phyloP scores from a whole-genome alignment of 2,113 vertebrate genomes.

The Rousettus leschenaultii region DNA sequence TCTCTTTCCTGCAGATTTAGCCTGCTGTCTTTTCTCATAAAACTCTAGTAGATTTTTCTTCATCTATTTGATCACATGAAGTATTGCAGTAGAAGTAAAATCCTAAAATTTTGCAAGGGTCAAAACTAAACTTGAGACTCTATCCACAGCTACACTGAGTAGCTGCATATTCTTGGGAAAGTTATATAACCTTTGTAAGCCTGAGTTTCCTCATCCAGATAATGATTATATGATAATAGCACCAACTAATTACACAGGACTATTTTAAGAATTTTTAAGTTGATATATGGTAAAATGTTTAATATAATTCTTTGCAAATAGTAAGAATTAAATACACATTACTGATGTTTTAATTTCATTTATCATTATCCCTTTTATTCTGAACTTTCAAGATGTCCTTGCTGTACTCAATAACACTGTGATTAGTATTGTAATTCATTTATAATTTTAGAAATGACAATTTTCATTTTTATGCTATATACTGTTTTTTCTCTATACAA shows the following conservation, averaged over 20 bases:
- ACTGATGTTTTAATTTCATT: not conserved
- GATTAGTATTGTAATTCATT: not conserved
- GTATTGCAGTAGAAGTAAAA: not conserved
- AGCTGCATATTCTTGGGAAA: not conserved
- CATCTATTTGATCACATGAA: not conserved
- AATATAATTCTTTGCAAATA: not conserved
- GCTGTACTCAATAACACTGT: not conserved
- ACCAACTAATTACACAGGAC: rapidly evolving
- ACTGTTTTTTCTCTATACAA: not conserved
- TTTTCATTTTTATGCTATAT: not conserved
- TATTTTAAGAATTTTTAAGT: not conserved
- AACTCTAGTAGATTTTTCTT: not conserved
- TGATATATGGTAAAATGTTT: not conserved
- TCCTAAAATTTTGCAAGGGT: not conserved
- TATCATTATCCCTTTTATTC: not conserved
- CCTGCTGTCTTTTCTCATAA: not conserved
- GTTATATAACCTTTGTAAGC: not conserved
- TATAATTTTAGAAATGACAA: not conserved
- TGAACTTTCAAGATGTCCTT: not conserved
- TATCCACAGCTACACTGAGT: not conserved
- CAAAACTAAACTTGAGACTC: not conserved
- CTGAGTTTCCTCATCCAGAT: not conserved
- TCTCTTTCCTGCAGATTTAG: not conserved
- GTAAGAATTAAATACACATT: not conserved
- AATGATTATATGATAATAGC: not conserved